Evolutionary conservation across 2,113 vertebrate species (phyloP).

Genomic region (Ceuthmochares aereus): DNA sequence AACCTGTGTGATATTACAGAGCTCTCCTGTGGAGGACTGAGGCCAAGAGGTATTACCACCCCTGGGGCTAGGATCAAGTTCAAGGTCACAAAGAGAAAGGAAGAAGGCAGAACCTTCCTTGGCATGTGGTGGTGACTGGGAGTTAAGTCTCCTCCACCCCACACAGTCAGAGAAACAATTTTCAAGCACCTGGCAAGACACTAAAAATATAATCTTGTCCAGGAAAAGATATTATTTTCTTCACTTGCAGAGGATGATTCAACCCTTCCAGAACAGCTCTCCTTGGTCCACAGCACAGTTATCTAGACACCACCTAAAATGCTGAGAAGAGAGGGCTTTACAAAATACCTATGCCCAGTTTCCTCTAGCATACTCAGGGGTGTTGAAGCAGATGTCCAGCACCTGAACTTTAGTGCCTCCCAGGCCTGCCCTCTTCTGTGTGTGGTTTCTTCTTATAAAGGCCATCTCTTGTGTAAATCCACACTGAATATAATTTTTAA

Average conservation of each 20-base stretch:
- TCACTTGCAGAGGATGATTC: background rate
- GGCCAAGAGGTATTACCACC: background rate
- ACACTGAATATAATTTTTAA: background rate
- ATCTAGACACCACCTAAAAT: background rate
- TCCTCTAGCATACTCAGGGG: accelerated
- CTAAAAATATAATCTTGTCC: background rate
- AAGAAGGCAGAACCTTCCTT: background rate
- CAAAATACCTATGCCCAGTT: background rate
- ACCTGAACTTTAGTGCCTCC: background rate
- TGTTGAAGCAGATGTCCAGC: background rate
- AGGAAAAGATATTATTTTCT: background rate
- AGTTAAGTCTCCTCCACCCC: background rate
- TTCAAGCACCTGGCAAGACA: background rate
- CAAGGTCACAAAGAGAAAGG: background rate
- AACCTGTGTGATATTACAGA: background rate
- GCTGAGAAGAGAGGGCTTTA: background rate
- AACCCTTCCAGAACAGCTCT: background rate
- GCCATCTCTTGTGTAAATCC: background rate
- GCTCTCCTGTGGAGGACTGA: background rate
- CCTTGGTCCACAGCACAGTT: background rate
- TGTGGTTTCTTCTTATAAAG: background rate
- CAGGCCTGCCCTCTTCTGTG: background rate
- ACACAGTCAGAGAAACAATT: background rate
- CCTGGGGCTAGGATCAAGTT: background rate
- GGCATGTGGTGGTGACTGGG: no score